Conservation (phyloP, 2,113 vertebrate genomes). For the Coptodon bakossiorum region DNA sequence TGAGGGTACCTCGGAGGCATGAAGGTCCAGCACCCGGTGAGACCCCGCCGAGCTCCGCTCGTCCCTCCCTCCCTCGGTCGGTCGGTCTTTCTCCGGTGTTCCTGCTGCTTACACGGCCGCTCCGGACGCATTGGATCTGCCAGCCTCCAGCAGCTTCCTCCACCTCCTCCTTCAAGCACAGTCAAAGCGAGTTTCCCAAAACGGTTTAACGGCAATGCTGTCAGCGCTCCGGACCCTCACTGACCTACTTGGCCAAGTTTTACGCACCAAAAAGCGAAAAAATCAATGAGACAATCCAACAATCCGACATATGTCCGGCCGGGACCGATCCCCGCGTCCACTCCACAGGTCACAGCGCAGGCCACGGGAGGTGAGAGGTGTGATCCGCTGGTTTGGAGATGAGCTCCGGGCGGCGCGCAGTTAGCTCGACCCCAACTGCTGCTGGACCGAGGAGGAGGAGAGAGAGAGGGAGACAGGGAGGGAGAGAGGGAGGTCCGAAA, state of each 20-base stretch:
- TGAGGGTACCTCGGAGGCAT: conserved; percentile 38
- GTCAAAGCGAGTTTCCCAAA: not conserved
- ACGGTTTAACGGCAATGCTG: not conserved
- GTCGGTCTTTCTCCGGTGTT: not conserved
- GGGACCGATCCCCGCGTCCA: not conserved
- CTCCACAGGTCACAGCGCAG: not conserved
- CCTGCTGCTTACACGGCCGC: not conserved
- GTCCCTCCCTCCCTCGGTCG: not conserved
- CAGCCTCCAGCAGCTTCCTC: not conserved
- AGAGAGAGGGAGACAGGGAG: not conserved
- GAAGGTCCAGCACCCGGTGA: conserved; percentile 16
- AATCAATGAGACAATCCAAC: not conserved
- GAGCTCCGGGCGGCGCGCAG: conserved; percentile 11
- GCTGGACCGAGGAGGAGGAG: not conserved
- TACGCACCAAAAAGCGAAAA: not conserved
- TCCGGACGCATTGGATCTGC: conserved; percentile 4
- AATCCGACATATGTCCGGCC: not conserved
- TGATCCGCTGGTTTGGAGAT: not conserved
- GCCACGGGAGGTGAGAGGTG: not conserved
- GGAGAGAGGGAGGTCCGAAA: not conserved
- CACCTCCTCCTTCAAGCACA: not conserved
- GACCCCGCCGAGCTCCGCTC: not conserved
- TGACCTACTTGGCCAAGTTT: not conserved
- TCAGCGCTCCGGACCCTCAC: not conserved
- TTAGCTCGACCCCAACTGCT: not conserved